Evolutionary conservation across 2,888 invertebrate genomes (phyloP), one percentile per base, ranked within the genome.

Genomic region (Eudemis profundana): DNA sequence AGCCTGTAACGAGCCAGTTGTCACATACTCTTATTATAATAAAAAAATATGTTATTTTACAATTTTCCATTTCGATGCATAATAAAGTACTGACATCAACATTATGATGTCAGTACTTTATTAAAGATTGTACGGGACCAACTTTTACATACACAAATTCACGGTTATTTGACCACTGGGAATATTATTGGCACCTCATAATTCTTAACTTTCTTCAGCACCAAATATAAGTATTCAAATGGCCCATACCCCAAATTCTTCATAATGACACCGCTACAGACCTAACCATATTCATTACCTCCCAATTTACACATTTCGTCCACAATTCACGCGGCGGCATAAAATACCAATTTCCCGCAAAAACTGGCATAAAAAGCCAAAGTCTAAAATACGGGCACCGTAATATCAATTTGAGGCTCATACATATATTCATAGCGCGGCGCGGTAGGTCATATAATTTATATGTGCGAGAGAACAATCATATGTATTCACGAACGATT

Each of bases 331-430:
- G 73, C 75, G 70, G 70, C 70, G 77, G 89, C 79, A 87, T 90
- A 89, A 91, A 91, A 90, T 87, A 76, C 78, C 89, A 89, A 90
- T 90, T 90, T 88, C 72, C 73, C 68, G 68, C 68, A 75, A 81
- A 83, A 82, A 83, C 72, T 77, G 77, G 78, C 78, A 77, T 75
- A 82, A 86, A 83, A 84, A 82, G 82, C 86, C 84, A 83, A 89
- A 86, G 80, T 82, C 75, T 87, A 86, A 87, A 84, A 75, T 84
- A 87, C 79, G 86, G 83, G 71, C 69, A 75, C 68, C 74, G 85
- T 88, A 89, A 89, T 92, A 91, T 92, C 91, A 92, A 92, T 91
- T 92, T 90, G 86, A 79, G 72, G 82, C 86, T 90, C 92, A 92
- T 92, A 82, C 87, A 91, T 89, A 76, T 87, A 92, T 92, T 90